Evolutionary conservation across 2,888 invertebrate genomes (phyloP).

Genomic region (Steinernema carpocapsae): DNA sequence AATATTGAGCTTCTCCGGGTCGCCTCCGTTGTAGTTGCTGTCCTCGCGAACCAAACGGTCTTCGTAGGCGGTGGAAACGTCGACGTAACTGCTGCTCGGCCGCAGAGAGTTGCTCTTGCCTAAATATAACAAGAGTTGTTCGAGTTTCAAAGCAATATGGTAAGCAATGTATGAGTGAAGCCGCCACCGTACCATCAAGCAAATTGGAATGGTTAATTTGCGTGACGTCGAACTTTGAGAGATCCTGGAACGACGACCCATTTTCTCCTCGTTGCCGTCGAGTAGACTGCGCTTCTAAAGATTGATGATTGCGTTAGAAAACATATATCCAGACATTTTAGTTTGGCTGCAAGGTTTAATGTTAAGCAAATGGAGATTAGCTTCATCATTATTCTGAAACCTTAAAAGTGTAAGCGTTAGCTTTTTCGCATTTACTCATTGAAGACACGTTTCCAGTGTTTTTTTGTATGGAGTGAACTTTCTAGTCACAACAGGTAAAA

Average conservation of each 20-base stretch:
- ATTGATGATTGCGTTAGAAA: too few species aligned
- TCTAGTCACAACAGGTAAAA: too few species aligned
- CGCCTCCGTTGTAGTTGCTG: neutral
- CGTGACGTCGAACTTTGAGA: neutral
- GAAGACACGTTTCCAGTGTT: too few species aligned
- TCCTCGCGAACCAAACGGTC: constrained; percentile 4
- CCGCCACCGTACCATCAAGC: constrained; percentile 5
- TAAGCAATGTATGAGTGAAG: too few species aligned
- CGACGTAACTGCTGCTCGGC: constrained; percentile 22
- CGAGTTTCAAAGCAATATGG: neutral
- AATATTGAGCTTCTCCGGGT: constrained; percentile 23
- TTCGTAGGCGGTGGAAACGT: constrained; percentile 14
- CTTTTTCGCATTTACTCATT: too few species aligned
- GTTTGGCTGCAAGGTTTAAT: too few species aligned
- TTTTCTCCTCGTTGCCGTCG: neutral
- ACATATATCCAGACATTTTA: too few species aligned
- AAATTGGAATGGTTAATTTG: neutral
- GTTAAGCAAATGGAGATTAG: neutral
- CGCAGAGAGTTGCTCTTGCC: neutral
- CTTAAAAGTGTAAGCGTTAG: neutral
- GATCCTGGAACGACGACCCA: constrained; percentile 14
- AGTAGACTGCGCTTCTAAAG: constrained; percentile 2
- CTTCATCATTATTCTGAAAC: too few species aligned
- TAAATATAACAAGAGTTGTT: neutral
- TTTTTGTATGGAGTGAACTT: too few species aligned